Conservation (phyloP, 1,140 invertebrate genomes). For the Chironomus tepperi region DNA sequence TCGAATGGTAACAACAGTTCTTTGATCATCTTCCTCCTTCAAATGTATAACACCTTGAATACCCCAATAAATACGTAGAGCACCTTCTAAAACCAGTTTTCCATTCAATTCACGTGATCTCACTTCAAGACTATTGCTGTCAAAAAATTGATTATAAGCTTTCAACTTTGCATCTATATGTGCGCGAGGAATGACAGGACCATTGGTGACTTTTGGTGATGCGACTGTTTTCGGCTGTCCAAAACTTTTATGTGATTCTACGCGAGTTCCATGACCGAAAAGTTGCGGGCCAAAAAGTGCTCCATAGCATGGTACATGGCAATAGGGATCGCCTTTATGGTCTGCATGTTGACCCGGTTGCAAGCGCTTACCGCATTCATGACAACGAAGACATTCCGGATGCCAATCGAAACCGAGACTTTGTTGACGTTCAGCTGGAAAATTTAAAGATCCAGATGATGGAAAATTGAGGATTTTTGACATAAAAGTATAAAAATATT, state of each 20-base stretch:
- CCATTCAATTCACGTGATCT: conserved; percentile 70
- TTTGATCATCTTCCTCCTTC: conserved; percentile 78
- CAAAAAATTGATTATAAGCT: conserved; percentile 63
- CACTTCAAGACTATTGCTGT: conserved; percentile 67
- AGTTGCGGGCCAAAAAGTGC: conserved; percentile 78
- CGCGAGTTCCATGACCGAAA: conserved; percentile 77
- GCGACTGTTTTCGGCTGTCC: conserved; percentile 46
- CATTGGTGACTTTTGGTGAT: conserved; percentile 35
- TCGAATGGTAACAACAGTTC: conserved; percentile 59
- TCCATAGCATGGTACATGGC: conserved; percentile 83
- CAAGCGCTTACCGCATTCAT: conserved; percentile 83
- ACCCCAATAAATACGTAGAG: conserved; percentile 76
- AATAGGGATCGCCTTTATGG: conserved; percentile 67
- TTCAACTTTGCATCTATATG: conserved; percentile 72
- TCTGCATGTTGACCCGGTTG: conserved; percentile 84
- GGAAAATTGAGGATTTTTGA: background rate
- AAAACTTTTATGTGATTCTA: conserved; percentile 79
- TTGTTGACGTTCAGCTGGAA: conserved; percentile 81
- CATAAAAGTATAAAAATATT: background rate
- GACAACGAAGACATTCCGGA: conserved; percentile 79
- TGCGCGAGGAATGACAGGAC: conserved; percentile 47
- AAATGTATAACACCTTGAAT: conserved; percentile 74
- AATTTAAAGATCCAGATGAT: conserved; percentile 30
- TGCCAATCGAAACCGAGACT: conserved; percentile 91
- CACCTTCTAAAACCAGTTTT: conserved; percentile 66